Conservation (phyloP, 2,113 vertebrate species). For the Oreotrochilus melanogaster region DNA sequence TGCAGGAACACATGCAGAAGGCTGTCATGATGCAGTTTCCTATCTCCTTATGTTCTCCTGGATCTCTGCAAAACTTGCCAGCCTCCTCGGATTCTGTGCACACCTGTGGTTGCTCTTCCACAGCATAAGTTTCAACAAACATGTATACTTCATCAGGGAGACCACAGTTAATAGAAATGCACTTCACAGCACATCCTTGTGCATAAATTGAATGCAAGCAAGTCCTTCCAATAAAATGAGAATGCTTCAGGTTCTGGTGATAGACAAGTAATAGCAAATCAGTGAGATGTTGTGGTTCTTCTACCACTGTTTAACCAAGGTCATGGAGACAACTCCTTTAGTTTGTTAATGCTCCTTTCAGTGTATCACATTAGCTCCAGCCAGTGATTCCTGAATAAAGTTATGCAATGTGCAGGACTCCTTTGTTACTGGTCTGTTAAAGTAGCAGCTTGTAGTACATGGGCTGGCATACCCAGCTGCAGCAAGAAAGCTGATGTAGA, state of each 20-base stretch:
- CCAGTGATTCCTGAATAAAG: background rate
- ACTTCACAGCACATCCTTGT: background rate
- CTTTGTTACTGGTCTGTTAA: background rate
- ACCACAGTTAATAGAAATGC: background rate
- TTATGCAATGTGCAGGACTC: background rate
- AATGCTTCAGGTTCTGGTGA: background rate
- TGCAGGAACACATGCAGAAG: background rate
- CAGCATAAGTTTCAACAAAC: background rate
- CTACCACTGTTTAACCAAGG: background rate
- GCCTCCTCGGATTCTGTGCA: background rate
- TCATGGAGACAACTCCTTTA: background rate
- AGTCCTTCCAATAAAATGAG: background rate
- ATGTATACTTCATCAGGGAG: background rate
- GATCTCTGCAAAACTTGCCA: background rate
- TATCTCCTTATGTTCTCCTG: background rate
- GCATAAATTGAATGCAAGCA: background rate
- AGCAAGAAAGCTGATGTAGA: background rate
- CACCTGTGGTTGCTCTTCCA: background rate
- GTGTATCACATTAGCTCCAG: background rate
- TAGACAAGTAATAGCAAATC: background rate
- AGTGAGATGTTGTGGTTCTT: background rate
- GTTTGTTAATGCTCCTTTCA: background rate
- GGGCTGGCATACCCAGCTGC: background rate
- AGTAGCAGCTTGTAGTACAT: background rate
- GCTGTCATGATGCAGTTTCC: background rate